Evolutionary conservation across 2,797 vertebrate genomes (phyloP).

Genomic region (Coreius guichenoti): DNA sequence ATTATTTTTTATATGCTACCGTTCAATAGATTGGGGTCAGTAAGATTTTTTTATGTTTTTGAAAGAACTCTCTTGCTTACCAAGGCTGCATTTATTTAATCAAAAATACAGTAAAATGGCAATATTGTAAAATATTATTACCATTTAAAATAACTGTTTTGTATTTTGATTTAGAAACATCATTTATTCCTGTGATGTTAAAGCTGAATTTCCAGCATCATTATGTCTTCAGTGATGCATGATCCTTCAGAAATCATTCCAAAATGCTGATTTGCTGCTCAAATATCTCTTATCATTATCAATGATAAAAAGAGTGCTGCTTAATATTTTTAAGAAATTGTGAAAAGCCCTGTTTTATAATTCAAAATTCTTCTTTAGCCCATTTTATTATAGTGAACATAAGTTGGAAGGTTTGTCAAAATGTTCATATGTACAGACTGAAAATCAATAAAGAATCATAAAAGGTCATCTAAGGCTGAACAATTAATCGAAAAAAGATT

Average conservation of each 20-base stretch:
- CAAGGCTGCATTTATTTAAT: too few species aligned
- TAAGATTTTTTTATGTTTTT: too few species aligned
- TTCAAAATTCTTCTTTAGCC: neutral
- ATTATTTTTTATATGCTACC: too few species aligned
- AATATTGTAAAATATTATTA: too few species aligned
- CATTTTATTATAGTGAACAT: neutral
- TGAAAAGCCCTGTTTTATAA: neutral
- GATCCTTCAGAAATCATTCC: neutral
- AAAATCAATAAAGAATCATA: neutral
- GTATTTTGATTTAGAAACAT: neutral
- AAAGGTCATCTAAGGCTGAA: neutral
- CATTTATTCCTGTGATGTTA: neutral
- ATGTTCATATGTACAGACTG: neutral
- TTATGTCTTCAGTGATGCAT: neutral
- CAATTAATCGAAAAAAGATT: neutral
- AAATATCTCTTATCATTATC: too few species aligned
- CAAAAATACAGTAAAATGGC: too few species aligned
- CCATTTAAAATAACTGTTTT: neutral
- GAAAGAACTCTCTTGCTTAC: too few species aligned
- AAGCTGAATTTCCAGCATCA: neutral
- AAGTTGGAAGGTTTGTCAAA: neutral
- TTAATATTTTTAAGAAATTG: neutral
- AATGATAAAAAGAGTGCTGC: too few species aligned
- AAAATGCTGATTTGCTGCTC: neutral
- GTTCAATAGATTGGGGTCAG: too few species aligned